phyloP scores from a whole-genome alignment of 2,888 invertebrate genomes.

The Trichogramma evanescens region DNA sequence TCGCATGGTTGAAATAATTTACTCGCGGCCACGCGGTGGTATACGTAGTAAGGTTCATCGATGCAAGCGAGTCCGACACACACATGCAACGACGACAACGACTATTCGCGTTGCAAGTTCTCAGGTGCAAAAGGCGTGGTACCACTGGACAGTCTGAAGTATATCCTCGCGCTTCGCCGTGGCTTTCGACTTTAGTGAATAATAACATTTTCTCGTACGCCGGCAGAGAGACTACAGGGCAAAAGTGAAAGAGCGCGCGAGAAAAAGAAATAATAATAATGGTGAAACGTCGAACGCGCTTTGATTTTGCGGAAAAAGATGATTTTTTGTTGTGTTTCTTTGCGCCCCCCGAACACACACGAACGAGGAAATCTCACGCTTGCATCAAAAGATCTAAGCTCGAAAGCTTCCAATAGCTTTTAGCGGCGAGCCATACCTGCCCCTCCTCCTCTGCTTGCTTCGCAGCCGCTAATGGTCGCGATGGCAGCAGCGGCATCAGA shows the following conservation, averaged over 20 bases:
- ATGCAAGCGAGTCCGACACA: background rate
- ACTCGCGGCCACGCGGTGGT: conserved; percentile 17
- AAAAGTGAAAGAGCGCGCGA: background rate
- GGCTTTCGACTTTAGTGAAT: background rate
- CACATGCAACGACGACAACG: conserved; percentile 8
- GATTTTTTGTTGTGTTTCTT: too few species aligned
- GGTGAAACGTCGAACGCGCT: too few species aligned
- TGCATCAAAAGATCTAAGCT: conserved; percentile 30
- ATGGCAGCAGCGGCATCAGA: conserved; percentile 33
- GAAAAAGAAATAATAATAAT: too few species aligned
- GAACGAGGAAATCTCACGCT: conserved; percentile 16
- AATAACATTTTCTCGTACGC: background rate
- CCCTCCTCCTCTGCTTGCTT: too few species aligned
- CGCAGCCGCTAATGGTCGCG: conserved; percentile 38
- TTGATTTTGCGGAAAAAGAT: too few species aligned
- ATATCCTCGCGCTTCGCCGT: conserved; percentile 6
- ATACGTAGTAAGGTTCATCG: background rate
- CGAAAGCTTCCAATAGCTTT: conserved; percentile 41
- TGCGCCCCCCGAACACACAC: background rate
- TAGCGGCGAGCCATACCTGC: conserved; percentile 13
- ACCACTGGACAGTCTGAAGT: background rate
- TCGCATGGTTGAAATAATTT: conserved; percentile 44
- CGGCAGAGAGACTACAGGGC: background rate
- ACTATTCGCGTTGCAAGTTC: too few species aligned
- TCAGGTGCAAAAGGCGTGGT: background rate